Percentiles rank a stretch among this genome's conserved stretches.
Conservation (phyloP, 2,113 vertebrate species). For the Seriola aureovittata region DNA sequence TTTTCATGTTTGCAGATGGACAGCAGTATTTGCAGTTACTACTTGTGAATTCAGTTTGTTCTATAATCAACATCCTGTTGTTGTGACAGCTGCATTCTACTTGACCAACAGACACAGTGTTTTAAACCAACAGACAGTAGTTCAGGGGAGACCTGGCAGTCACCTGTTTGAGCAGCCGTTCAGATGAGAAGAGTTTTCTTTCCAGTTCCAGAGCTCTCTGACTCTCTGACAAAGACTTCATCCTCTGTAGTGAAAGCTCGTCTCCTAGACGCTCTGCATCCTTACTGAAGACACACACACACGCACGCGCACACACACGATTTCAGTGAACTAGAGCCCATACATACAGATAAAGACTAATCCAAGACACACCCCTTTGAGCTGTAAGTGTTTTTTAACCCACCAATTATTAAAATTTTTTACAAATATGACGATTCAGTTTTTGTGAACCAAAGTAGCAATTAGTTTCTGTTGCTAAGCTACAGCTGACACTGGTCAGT, state of each 20-base stretch:
- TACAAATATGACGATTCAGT: background rate
- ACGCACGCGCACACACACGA: background rate
- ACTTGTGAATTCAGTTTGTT: too few species aligned
- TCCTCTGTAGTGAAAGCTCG: slow-evolving; percentile 93
- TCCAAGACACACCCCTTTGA: background rate
- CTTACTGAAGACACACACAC: slow-evolving; percentile 81
- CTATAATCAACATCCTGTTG: background rate
- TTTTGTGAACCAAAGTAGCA: background rate
- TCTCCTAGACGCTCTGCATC: slow-evolving; percentile 88
- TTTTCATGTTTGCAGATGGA: too few species aligned
- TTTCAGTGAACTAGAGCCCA: too few species aligned
- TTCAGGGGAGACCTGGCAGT: background rate
- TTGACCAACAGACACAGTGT: background rate
- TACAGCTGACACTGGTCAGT: background rate
- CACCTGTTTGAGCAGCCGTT: slow-evolving; percentile 89
- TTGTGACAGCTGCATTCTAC: background rate
- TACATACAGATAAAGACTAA: background rate
- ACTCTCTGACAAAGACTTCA: slow-evolving; percentile 95
- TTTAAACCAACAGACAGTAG: too few species aligned
- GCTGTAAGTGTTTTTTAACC: background rate
- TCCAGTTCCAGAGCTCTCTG: slow-evolving; percentile 94
- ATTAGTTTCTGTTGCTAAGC: background rate
- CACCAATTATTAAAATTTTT: background rate
- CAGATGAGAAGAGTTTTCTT: slow-evolving; percentile 91
- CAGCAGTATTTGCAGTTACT: too few species aligned